A percentile compares a stretch with the other conserved stretches of the same genome.
These are phyloP conservation scores for Hydrozoanthus tunicans DNA, from an alignment of 64 coral and sea anemone genomes.

Conservation along the genomic window DNA sequence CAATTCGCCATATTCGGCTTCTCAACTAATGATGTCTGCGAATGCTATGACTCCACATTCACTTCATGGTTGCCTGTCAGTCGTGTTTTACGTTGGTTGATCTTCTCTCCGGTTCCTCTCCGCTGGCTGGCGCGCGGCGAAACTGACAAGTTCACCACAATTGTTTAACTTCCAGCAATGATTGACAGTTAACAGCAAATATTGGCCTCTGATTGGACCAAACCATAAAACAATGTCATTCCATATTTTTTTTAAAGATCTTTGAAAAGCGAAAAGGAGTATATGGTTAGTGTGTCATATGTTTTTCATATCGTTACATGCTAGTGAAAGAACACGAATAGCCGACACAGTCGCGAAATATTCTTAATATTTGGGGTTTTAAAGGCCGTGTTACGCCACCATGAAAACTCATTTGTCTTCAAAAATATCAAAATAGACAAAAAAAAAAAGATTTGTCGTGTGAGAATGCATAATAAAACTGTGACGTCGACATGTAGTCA, in stretches of 20 bases:
- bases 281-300: too few relatives aligned
- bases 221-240: slow-evolving; percentile 26
- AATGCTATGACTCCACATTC: neutral
- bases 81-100: slow-evolving; percentile 38
- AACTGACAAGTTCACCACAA: slow-evolving; percentile 80
- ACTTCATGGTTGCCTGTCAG: slow-evolving; percentile 53
- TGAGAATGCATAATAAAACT: neutral
- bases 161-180: slow-evolving; percentile 92
- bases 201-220: slow-evolving; percentile 65
- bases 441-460: neutral
- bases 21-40: slow-evolving; percentile 26
- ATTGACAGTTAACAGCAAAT: slow-evolving; percentile 90
- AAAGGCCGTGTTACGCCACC: too few relatives aligned
- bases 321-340: neutral
- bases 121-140: slow-evolving; percentile 23
- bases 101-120: slow-evolving; percentile 6
- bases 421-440: neutral
- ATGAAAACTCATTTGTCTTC: neutral
- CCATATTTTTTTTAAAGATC: slow-evolving; percentile 32
- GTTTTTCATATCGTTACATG: neutral
- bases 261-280: neutral
- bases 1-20: slow-evolving; percentile 89
- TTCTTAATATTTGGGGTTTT: too few relatives aligned
- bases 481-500: neutral
- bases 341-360: neutral